Conservation (phyloP, 2,888 invertebrate genomes). For the Aphidoletes aphidimyza region DNA sequence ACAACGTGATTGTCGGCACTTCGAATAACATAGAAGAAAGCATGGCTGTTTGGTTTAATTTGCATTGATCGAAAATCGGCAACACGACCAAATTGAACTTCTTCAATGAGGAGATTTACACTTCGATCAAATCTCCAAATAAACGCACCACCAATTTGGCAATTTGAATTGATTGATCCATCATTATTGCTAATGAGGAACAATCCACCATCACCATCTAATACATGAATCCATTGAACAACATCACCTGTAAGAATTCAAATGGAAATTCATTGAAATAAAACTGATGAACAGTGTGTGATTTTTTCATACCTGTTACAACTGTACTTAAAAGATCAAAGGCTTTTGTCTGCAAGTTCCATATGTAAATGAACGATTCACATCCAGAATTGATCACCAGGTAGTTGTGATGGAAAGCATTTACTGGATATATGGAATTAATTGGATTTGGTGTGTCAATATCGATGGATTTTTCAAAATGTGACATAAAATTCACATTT, state of each 20-base stretch:
- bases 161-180: slow-evolving; percentile 58
- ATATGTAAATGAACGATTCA: slow-evolving; percentile 66
- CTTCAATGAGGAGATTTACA: slow-evolving; percentile 58
- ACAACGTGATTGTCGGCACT: slow-evolving; percentile 59
- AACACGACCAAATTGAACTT: slow-evolving; percentile 60
- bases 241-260: slow-evolving; percentile 69
- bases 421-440: slow-evolving; percentile 56
- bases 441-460: slow-evolving; percentile 55
- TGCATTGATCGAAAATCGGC: slow-evolving; percentile 44
- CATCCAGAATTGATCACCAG: slow-evolving; percentile 65
- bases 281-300: no score
- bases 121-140: slow-evolving; percentile 61
- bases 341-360: slow-evolving; percentile 61
- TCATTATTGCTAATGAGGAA: slow-evolving; percentile 64
- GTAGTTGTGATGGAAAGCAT: slow-evolving; percentile 57
- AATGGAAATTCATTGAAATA: no score
- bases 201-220: slow-evolving; percentile 59
- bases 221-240: slow-evolving; percentile 66
- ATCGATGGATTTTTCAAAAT: slow-evolving; percentile 66
- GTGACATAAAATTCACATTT: slow-evolving; percentile 67
- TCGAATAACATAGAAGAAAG: slow-evolving; percentile 64
- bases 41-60: slow-evolving; percentile 59
- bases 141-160: slow-evolving; percentile 59
- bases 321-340: slow-evolving; percentile 62
- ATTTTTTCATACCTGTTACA: no score